Evolutionary conservation across 1,140 invertebrate species (phyloP), one percentile per base, ranked within the genome.

Genomic region (Pseudomyrmex concolor): DNA sequence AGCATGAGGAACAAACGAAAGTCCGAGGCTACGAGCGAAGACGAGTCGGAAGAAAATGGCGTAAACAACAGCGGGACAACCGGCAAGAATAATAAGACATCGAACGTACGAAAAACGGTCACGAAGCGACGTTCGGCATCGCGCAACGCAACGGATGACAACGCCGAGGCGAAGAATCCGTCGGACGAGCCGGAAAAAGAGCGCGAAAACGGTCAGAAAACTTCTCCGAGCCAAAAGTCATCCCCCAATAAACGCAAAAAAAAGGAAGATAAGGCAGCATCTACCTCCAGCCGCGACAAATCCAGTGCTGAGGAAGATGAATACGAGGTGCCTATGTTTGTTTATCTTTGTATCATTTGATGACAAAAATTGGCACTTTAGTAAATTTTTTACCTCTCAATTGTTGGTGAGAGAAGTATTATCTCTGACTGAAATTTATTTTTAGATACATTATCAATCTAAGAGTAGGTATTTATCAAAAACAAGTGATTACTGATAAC

Each of bases 21-120:
- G 84, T 92, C 91, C 5, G 93, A 93, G 43, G 89, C 64, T 22
- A 85, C 83, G 7, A 94, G 92, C 80, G 92, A 93, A 15, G 90
- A 84, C 55, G 91, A 91, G 51, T 90, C 91, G 0, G 93, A 92
- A 51, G 91, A 91, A 89, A 93, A 93, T 94, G 92, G 91, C 91
- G 92, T 71, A 43, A 66, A 59, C 57, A 78, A 63, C 48, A 60
- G 59, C 2, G 76, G 90, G 22, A 68, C 63, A 22, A 80, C 88
- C 51, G 86, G 89, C 0, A 90, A 86, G 7, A 87, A 84, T 3
- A 88, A 88, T 15, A 81, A 81, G 17, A 83, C 68, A 19, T 70
- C 87, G 60, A 9, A 54, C 51, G 62, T 68, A 8, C 84, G 19
- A 15, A 85, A 51, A 43, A 34, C 67, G 0, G 12, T 71, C 0